Evolutionary conservation across 1,140 invertebrate species (phyloP), one percentile per base, ranked within the genome.

Genomic region (Glomeris maerens): DNA sequence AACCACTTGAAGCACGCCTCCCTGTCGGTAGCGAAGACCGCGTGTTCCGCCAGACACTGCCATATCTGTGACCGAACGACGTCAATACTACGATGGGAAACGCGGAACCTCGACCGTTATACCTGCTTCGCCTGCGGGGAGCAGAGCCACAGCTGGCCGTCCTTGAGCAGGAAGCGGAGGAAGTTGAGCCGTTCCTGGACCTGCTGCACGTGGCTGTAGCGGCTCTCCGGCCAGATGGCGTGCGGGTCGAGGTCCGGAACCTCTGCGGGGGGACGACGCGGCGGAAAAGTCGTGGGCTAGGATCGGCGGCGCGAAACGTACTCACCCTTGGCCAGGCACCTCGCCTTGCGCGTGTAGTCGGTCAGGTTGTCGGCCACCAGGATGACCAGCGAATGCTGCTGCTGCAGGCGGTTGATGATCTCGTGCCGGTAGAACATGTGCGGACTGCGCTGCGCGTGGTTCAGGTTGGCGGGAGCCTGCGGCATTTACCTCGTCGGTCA

Each of bases 1-100:
- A 97, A 97, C 93, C 93, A 97, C 60, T 91, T 89, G 69, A 97
- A 98, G 70, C 93, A 97, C 2, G 90, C 85, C 67, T 98, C 93
- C 38, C 92, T 75, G 68, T 98, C 94, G 2, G 81, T 80, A 2
- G 81, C 70, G 66, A 92, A 94, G 1, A 92, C 88, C 4, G 90
- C 88, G 62, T 82, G 83, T 65, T 95, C 90, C 13, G 91, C 90
- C 41, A 98, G 72, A 67, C 89, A 94, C 57, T 89, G 80, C 94
- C 94, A 98, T 56, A 98, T 94, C 66, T 70, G 55, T 49, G 61
- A 59, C 45, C n/a, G n/a, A n/a, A n/a, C n/a, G n/a, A n/a, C n/a
- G n/a, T n/a, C n/a, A n/a, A n/a, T n/a, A n/a, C n/a, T n/a, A n/a
- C n/a, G n/a, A n/a, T n/a, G n/a, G n/a, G n/a, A n/a, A n/a, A n/a